Evolutionary conservation across 2,113 vertebrate genomes (phyloP).

Genomic region (Trogon surrucura): DNA sequence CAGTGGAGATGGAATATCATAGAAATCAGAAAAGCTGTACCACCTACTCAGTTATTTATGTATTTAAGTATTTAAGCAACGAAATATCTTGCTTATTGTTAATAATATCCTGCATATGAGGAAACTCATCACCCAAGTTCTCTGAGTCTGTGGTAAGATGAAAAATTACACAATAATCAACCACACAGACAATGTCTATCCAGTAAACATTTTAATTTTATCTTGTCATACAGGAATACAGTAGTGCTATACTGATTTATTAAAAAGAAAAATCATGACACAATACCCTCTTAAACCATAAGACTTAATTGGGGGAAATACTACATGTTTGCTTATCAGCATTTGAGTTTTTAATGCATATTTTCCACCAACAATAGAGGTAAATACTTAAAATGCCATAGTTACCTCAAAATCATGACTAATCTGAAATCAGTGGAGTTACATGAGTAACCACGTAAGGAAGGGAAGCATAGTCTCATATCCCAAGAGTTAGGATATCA

Average conservation of each 20-base stretch:
- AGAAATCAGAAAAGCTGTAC: not conserved
- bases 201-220: constrained; percentile 8
- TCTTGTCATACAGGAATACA: not conserved
- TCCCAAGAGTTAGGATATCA: not conserved
- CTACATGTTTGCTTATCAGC: not conserved
- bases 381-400: not conserved
- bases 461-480: not conserved
- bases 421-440: not conserved
- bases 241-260: not conserved
- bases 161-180: not conserved
- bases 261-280: not conserved
- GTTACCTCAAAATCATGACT: not conserved
- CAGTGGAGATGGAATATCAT: not conserved
- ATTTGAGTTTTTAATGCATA: not conserved
- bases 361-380: not conserved
- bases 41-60: not conserved
- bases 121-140: not conserved
- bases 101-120: not conserved
- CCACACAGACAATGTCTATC: not conserved
- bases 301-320: not conserved
- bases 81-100: not conserved
- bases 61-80: not conserved
- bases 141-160: not conserved
- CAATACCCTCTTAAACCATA: not conserved
- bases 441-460: not conserved